Base-by-base conservation (phyloP, 2,797 vertebrate species). In the Acipenser oxyrinchus region DNA sequence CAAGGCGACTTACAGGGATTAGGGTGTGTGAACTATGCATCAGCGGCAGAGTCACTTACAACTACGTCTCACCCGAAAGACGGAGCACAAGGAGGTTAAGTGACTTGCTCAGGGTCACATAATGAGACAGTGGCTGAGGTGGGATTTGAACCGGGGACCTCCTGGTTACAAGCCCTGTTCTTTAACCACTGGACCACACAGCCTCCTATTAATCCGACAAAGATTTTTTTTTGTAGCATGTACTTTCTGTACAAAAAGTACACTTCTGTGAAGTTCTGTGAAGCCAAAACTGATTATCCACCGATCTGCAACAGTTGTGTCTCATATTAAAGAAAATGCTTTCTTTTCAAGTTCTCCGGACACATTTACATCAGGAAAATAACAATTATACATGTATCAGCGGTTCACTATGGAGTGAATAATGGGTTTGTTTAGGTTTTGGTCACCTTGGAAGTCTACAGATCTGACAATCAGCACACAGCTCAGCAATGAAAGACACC, bases 311-410 rank as follows among this genome's bases (percentile, higher is more conserved):
- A 60, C 49, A 50, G 49, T 49, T 59, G 68, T 63, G 64, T 51
- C 57, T 67, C 55, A 72, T 72, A 69, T 62, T 67, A 13, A 52
- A 64, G 71, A 11, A 59, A 63, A 71, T 64, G 59, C 61, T 62
- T 49, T 55, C 68, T 72, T 76, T 75, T 53, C 70, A 69, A 71
- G 71, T 68, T 65, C 68, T 52, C 62, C 50, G 49, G 49, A 58
- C 66, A 74, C 66, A 79, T 81, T 79, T 71, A 69, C 60, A 67
- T 66, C 61, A 18, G 77, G 70, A 72, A 78, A 77, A 37, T 37
- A 82, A 77, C 68, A 67, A 65, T 68, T 63, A 18, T 51, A 18
- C 37, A 48, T 65, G 52, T 15, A 9, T 61, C 50, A 3, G 55
- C 63, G 51, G 71, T 66, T 60, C 69, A 71, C 62, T 57, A 62